A percentile compares a stretch with the other conserved stretches of the same genome.
Evolutionary conservation across 2,888 invertebrate genomes (phyloP).

Genomic region (Drosophila emarginata): DNA sequence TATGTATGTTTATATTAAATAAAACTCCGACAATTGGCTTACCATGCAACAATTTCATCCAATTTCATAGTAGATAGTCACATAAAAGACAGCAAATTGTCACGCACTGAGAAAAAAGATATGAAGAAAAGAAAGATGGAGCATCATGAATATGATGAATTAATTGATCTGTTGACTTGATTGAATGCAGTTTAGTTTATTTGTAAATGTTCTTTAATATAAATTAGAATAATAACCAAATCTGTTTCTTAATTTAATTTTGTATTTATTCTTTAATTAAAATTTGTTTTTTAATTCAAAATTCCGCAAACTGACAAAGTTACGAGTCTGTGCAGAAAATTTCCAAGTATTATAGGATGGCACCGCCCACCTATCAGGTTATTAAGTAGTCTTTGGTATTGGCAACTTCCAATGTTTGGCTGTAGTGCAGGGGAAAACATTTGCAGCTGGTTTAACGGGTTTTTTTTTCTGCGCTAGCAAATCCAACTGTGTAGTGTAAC

Average conservation of each 20-base stretch:
- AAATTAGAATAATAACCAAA: too few species aligned
- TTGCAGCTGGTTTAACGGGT: conserved; percentile 2
- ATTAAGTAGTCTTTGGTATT: neutral
- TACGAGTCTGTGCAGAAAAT: neutral
- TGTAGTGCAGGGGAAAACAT: neutral
- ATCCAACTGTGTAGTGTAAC: conserved; percentile 35
- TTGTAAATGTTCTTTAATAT: too few species aligned
- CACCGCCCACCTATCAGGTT: too few species aligned
- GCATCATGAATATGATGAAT: conserved; percentile 7
- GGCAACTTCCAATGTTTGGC: neutral
- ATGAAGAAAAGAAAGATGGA: conserved; percentile 2
- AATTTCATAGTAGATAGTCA: conserved; percentile 81
- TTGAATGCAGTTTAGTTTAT: too few species aligned
- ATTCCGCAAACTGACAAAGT: neutral
- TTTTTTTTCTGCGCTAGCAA: conserved; percentile 22
- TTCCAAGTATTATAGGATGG: conserved; percentile 19
- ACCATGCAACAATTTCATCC: conserved; percentile 83
- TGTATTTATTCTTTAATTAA: neutral
- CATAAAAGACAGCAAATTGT: conserved; percentile 66
- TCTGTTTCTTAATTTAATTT: too few species aligned
- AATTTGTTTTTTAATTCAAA: neutral
- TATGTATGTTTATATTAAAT: neutral
- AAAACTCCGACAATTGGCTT: conserved; percentile 39
- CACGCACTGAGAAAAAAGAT: conserved; percentile 44
- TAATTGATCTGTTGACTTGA: too few species aligned